Evolutionary conservation across 2,888 invertebrate species (phyloP), one percentile per base, ranked within the genome.

Genomic region (Neelides folsomi): DNA sequence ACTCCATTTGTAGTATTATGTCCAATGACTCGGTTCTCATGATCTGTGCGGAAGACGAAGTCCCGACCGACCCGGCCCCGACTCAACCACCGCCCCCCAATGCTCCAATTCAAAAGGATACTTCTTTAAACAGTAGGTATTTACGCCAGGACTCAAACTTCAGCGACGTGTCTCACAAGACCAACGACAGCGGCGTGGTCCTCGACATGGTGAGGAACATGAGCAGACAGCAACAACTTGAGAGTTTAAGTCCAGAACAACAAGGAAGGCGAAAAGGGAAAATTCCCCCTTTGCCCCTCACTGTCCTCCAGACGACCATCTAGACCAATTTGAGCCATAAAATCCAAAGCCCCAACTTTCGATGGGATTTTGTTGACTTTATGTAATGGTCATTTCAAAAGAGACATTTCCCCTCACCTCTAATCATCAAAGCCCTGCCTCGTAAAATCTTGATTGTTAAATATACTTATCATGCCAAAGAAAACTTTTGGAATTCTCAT

Each of bases 121-220:
- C 13, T 19, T n/a, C n/a, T n/a, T 4, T n/a, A 3, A 38, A 12
- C 10, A 34, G 15, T 40, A 49, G 54, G 47, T 64, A 53, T 49
- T 51, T 55, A 1, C 62, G 63, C 20, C 67, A 62, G 47, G 67
- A 63, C 59, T 67, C 64, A 13, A 65, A 59, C 59, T 66, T 58
- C 56, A 66, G 60, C 54, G 66, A 62, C 56, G 64, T 54, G 6
- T 61, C 61, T 34, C 60, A 63, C 18, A 56, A 56, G 55, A 64
- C 60, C 38, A 66, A 61, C 35, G 67, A 67, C 57, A 63, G 63
- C 44, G 66, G 66, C 7, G 61, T 66, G 7, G 65, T 65, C 9
- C 52, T 65, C 16, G 65, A 66, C 46, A 56, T 63, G 50, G 38
- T 27, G 27, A 27, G 27, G 27, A 27, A 27, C 27, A 27, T 27